phyloP scores from a whole-genome alignment of 2,113 vertebrate genomes.

The Syrmaticus mikado region DNA sequence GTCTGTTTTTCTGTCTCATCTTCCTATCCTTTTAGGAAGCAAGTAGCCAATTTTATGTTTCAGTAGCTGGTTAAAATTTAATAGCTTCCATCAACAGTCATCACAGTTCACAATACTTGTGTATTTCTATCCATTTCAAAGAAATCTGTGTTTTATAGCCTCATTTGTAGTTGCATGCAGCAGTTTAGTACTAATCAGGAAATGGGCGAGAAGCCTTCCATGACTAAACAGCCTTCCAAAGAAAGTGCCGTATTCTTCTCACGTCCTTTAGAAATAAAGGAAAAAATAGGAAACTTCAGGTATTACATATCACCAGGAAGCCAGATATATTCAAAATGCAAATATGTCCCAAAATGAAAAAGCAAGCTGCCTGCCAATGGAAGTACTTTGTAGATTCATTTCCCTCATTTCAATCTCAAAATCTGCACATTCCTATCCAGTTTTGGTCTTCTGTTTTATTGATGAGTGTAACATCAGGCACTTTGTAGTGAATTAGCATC shows the following conservation, averaged over 20 bases:
- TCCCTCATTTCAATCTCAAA: slow-evolving; percentile 27
- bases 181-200: slow-evolving; percentile 39
- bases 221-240: slow-evolving; percentile 1
- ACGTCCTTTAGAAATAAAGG: background rate
- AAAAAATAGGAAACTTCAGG: slow-evolving; percentile 27
- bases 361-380: slow-evolving; percentile 18
- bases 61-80: slow-evolving; percentile 38
- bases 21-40: background rate
- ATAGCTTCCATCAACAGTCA: slow-evolving; percentile 1
- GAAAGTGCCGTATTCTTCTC: slow-evolving; percentile 25
- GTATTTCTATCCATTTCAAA: slow-evolving; percentile 6
- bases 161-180: slow-evolving; percentile 39
- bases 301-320: slow-evolving; percentile 42
- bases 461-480: slow-evolving; percentile 1
- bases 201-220: background rate
- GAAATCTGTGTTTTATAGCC: slow-evolving; percentile 22
- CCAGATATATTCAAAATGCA: slow-evolving; percentile 47
- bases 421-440: slow-evolving; percentile 45
- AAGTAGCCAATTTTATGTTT: background rate
- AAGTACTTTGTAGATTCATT: slow-evolving; percentile 32
- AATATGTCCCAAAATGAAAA: slow-evolving; percentile 18
- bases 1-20: background rate
- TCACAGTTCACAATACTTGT: slow-evolving; percentile 27
- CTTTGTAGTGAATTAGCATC: slow-evolving; percentile 4
- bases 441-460: slow-evolving; percentile 35